phyloP scores from a whole-genome alignment of 2,113 vertebrate species.

The Passerina amoena region DNA sequence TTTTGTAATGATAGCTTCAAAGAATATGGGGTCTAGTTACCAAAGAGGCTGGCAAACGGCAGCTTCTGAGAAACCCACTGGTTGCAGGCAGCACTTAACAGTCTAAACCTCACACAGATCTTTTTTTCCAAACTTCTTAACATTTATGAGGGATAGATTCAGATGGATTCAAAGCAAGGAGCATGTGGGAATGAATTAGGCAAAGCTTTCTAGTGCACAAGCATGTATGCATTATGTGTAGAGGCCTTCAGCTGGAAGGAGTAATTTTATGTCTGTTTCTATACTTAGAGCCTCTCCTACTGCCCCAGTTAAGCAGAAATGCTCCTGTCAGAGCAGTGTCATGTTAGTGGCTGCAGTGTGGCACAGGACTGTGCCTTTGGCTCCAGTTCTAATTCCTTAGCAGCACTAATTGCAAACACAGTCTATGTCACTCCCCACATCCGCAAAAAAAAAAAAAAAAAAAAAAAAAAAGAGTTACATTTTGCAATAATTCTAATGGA shows the following conservation, averaged over 20 bases:
- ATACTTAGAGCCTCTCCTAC: constrained; percentile 51
- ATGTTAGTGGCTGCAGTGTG: constrained; percentile 58
- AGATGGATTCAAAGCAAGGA: constrained; percentile 45
- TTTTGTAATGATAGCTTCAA: not conserved
- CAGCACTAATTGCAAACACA: constrained; percentile 61
- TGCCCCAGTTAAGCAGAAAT: constrained; percentile 54
- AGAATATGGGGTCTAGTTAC: not conserved
- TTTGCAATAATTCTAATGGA: constrained; percentile 63
- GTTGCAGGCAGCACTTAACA: not conserved
- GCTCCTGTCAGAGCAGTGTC: constrained; percentile 58
- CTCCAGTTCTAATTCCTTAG: constrained; percentile 55
- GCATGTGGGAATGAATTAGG: constrained; percentile 40
- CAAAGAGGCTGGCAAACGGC: not conserved
- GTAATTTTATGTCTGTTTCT: constrained; percentile 51
- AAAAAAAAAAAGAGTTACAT: constrained; percentile 56
- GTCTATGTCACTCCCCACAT: not conserved
- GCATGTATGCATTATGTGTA: not conserved
- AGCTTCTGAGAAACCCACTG: not conserved
- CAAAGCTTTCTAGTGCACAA: constrained; percentile 24
- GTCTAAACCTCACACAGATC: not conserved
- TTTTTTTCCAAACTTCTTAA: not conserved
- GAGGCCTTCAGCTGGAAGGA: constrained; percentile 41
- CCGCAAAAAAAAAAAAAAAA: not conserved
- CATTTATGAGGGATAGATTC: constrained; percentile 1
- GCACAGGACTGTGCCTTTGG: not conserved